Base-by-base conservation (phyloP, 2,113 vertebrate species). In the Ictidomys tridecemlineatus region DNA sequence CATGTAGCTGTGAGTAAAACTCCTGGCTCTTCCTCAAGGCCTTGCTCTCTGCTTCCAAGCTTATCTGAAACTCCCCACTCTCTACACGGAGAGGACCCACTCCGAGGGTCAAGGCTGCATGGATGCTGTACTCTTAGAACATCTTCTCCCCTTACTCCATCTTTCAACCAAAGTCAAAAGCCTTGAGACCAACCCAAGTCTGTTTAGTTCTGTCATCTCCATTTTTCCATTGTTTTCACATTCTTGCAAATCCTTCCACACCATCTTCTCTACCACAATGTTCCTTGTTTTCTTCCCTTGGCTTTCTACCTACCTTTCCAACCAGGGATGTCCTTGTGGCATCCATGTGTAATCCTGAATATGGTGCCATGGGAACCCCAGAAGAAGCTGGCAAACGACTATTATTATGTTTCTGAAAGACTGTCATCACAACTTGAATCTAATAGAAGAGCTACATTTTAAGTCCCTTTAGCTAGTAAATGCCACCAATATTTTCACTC, bases 391-490 rank as follows among this genome's bases (percentile, higher is more conserved):
- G 32, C 89, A 53, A 69, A 70, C 79, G 37, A 76, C 88, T 96
- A 65, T 26, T 80, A 32, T 58, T 74, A 3, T 87, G 53, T 84
- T 87, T 95, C 84, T 58, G 56, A 30, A 94, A 87, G 69, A 87
- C 8, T 20, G 79, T 87, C 37, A 92, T 48, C 30, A 85, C 72
- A 92, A 95, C 28, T 84, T 63, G 32, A 79, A 58, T 95, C 65
- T 94, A 94, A 92, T 94, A 42, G 78, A 86, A 89, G 61, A 78
- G 77, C 34, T 45, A 32, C 17, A 48, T 42, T 20, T 51, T 63
- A 87, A 89, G 85, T n/a, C 37, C 58, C 58, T 93, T 85, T 48
- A 76, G 79, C 42, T 72, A 79, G 63, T 72, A 94, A 91, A 85
- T 91, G 18, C 70, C 65, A 93, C 72, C 32, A 58, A 20, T 3